phyloP scores from a whole-genome alignment of 2,797 vertebrate species.

The Rhyacichthys aspro region DNA sequence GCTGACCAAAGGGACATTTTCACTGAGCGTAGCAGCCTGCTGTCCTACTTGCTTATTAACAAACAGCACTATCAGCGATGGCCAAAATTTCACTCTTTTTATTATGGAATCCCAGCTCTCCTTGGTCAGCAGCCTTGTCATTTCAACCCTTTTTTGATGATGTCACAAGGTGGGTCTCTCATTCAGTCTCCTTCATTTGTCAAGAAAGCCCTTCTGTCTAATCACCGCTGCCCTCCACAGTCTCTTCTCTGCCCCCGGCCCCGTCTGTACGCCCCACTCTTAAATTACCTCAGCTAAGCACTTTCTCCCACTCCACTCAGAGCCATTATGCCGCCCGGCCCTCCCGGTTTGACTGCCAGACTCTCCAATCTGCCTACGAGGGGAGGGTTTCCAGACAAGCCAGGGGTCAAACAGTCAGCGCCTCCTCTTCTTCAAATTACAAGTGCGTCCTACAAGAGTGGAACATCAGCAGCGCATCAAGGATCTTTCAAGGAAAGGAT shows the following conservation, averaged over 20 bases:
- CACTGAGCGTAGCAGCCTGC: slow-evolving; percentile 53
- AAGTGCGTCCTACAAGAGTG: slow-evolving; percentile 48
- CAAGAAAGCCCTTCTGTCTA: slow-evolving; percentile 79
- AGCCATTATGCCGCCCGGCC: slow-evolving; percentile 63
- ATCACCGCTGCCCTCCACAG: slow-evolving; percentile 77
- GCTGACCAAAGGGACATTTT: slow-evolving; percentile 68
- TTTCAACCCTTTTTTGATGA: slow-evolving; percentile 56
- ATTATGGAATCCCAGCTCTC: slow-evolving; percentile 57
- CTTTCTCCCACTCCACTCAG: slow-evolving; percentile 67
- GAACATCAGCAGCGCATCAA: slow-evolving; percentile 29
- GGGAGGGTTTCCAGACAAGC: slow-evolving; percentile 52
- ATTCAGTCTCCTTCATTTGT: slow-evolving; percentile 34
- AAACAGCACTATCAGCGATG: slow-evolving; percentile 59
- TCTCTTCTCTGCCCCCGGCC: slow-evolving; percentile 74
- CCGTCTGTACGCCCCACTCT: too few species aligned
- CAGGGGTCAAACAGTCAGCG: slow-evolving; percentile 57
- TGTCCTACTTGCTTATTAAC: slow-evolving; percentile 57
- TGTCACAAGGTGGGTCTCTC: slow-evolving; percentile 49
- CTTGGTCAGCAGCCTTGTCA: slow-evolving; percentile 38
- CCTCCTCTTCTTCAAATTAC: slow-evolving; percentile 73
- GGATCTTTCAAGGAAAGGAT: slow-evolving; percentile 44
- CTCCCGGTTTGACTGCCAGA: slow-evolving; percentile 54
- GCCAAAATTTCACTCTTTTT: slow-evolving; percentile 57
- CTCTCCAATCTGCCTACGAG: slow-evolving; percentile 43
- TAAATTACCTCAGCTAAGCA: slow-evolving; percentile 81